Percentiles rank a stretch among this genome's conserved stretches.
Conservation (phyloP, 2,888 invertebrate species). For the Ennomos quercinarius region DNA sequence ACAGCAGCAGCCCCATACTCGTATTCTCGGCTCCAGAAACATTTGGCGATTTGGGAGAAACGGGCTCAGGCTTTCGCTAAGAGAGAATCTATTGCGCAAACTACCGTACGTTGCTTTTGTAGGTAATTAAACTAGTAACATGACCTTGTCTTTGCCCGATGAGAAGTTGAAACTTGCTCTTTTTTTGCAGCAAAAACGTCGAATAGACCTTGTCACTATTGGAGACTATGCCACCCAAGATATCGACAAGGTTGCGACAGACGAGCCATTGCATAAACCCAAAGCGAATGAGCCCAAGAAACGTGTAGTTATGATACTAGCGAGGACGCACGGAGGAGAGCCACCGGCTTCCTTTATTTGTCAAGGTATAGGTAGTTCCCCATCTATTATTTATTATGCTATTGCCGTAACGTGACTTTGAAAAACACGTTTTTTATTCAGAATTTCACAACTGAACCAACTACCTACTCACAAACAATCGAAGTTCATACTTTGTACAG, state of each 20-base stretch:
- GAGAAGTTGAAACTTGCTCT: too few species aligned
- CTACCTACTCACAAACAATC: too few species aligned
- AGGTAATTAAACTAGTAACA: background rate
- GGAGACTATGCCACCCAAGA: constrained; percentile 75
- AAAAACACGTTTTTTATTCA: too few species aligned
- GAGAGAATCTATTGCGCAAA: constrained; percentile 89
- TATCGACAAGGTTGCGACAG: constrained; percentile 48
- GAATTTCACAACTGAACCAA: background rate
- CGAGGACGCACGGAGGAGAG: constrained; percentile 97
- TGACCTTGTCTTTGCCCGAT: too few species aligned
- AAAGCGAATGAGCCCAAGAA: constrained; percentile 71
- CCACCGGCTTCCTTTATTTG: constrained; percentile 97
- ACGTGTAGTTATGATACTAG: constrained; percentile 92
- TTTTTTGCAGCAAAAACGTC: constrained; percentile 94
- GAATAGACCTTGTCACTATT: constrained; percentile 95
- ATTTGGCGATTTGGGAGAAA: constrained; percentile 89
- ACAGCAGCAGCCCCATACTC: constrained; percentile 97
- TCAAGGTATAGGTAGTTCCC: constrained; percentile 90
- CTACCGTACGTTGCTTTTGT: constrained; percentile 75
- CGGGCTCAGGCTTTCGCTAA: constrained; percentile 88
- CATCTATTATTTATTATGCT: too few species aligned
- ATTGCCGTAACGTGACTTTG: too few species aligned
- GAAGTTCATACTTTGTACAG: constrained; percentile 9
- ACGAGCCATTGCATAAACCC: constrained; percentile 77
- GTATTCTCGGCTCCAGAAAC: constrained; percentile 95